Base-by-base conservation (phyloP, 2,113 vertebrate species). In the Percina caprodes region DNA sequence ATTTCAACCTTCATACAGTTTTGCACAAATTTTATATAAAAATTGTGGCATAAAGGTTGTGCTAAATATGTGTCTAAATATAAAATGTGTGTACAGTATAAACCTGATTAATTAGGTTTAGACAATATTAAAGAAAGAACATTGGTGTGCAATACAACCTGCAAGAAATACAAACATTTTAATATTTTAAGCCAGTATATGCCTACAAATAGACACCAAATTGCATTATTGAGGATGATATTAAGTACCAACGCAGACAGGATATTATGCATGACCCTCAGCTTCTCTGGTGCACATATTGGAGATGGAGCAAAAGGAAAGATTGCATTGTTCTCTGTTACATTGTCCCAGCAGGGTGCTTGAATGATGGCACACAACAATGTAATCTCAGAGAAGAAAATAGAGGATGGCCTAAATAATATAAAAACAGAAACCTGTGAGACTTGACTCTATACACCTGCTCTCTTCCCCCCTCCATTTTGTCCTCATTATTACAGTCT, bases 401-500 rank as follows among this genome's bases (percentile, higher is more conserved):
- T 8, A 76, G 56, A 72, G 19, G 24, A 30, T 52, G 71, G 63
- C 69, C 65, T 42, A 58, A 74, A 55, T 65, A 62, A 63, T 62
- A 55, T 55, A 48, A 15, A 76, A 85, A 84, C 30, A 84, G 24
- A 86, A 84, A 77, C 52, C 73, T 78, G 19, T 48, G 55, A 75
- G 74, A 81, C 46, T 75, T 52, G 16, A 80, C 71, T 86, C 56
- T 56, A 69, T 71, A 70, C 77, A 79, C 78, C 76, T 80, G 9
- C 56, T 68, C 45, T 39, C 56, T 16, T 56, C 6, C 56, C 46
- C 68, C 55, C 39, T 78, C 54, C 23, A 68, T 82, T 82, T 65
- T 76, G 56, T 72, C 74, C 82, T 87, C 78, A 90, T 91, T 90
- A 90, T 84, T 62, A 70, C 81, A 78, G 60, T 56, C 79, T 85